Base-by-base conservation (phyloP, 2,888 invertebrate genomes). In the Drepanosiphum platanoidis region DNA sequence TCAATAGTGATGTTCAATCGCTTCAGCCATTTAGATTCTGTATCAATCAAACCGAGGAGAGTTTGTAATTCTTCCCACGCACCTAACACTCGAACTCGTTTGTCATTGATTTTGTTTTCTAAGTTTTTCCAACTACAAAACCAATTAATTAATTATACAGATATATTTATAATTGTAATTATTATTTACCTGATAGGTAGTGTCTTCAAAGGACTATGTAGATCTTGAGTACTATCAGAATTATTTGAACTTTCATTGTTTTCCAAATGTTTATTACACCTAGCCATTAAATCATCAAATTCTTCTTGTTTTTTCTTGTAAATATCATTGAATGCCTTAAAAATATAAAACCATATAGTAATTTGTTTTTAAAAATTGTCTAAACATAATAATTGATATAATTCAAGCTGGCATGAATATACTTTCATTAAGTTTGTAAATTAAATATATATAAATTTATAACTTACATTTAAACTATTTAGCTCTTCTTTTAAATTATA, bases 241-340 rank as follows among this genome's bases (percentile, higher is more conserved):
- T 36, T 9, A 22, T 58, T 66, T 36, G 52, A 58, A 39, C 39
- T 68, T 1, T 34, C 22, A 68, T 75, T 68, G 15, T 0, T 36
- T 58, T 68, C 58, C 30, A 84, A 32, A 5, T 75, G 84, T 70
- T 84, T 68, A 32, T 77, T 58, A 39, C 75, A 77, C 32, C 11
- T 70, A 58, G 5, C 27, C 22, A 68, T 52, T 70, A 84, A 77
- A 22, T 68, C 52, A 5, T 77, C 27, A n/a, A 34, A 84, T 58
- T 77, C 68, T 18, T 15, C n/a, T 77, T 77, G 68, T n/a, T 84
- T 84, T 84, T 68, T 84, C 61, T 86, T 84, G n/a, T 75, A 75
- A 0, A 27, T 39, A 15, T 61, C 34, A 58, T 46, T 70, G 22
- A 86, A 77, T 58, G 5, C 71, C 86, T 86, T 9, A 7, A 80